Evolutionary conservation across 1,140 invertebrate species (phyloP).

Genomic region (Tetragonula clypearis): DNA sequence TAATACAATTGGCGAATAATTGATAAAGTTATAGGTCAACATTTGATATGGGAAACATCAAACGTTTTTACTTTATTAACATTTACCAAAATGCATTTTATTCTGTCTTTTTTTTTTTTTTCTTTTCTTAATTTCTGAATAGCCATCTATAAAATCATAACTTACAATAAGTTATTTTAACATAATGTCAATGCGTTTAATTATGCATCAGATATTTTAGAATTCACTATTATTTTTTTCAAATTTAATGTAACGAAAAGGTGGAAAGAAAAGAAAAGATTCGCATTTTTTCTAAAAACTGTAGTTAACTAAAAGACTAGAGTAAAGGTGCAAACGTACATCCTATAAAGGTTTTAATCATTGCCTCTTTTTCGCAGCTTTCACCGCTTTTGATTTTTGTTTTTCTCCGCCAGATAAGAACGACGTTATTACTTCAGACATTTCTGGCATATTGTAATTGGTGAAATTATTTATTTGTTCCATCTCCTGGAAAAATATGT

Average conservation of each 20-base stretch:
- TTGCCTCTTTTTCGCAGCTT: constrained; percentile 86
- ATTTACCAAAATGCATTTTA: constrained; percentile 2
- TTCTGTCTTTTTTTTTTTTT: background rate
- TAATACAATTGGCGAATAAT: background rate
- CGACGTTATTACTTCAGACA: constrained; percentile 94
- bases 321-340: constrained; percentile 50
- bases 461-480: constrained; percentile 92
- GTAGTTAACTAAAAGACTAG: constrained; percentile 48
- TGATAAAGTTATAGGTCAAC: background rate
- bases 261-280: background rate
- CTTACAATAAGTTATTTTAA: background rate
- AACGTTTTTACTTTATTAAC: background rate
- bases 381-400: constrained; percentile 84
- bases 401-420: constrained; percentile 87
- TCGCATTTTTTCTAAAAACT: background rate
- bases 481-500: constrained; percentile 85
- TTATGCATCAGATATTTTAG: background rate
- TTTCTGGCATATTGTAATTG: constrained; percentile 94
- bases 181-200: background rate
- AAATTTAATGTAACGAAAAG: background rate
- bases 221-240: background rate
- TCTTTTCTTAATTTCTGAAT: background rate
- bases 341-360: constrained; percentile 41
- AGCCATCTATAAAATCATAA: constrained; percentile 16
- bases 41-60: background rate